These are phyloP conservation scores for Haemorhous mexicanus DNA, from an alignment of 2,113 vertebrate genomes.

Conservation along the genomic window DNA sequence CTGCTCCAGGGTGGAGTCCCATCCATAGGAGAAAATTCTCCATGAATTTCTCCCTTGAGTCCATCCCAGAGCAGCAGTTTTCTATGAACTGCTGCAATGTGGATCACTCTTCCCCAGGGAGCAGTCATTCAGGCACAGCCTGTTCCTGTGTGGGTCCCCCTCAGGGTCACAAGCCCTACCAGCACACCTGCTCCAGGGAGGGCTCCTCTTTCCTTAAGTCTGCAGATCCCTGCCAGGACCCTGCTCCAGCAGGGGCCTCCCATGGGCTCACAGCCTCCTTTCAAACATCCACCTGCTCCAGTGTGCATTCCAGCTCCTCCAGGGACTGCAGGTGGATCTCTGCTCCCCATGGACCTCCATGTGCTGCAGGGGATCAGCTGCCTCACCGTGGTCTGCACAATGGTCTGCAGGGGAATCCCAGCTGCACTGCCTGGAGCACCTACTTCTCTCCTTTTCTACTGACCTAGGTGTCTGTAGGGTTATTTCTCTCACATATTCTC, in stretches of 20 bases:
- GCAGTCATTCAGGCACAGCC: neutral
- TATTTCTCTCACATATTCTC: neutral
- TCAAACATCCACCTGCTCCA: neutral
- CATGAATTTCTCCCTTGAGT: neutral
- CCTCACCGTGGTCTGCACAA: neutral
- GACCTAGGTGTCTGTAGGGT: neutral
- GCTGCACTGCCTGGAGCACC: neutral
- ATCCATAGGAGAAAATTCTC: neutral
- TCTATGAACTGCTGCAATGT: neutral
- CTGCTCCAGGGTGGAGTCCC: accelerated
- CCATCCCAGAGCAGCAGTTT: neutral
- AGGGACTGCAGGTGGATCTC: neutral
- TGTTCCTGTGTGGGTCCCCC: neutral
- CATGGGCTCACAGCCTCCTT: neutral
- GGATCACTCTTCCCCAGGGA: neutral
- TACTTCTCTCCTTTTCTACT: neutral
- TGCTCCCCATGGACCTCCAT: accelerated
- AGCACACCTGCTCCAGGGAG: neutral
- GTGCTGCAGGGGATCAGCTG: neutral
- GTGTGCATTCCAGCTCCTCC: neutral
- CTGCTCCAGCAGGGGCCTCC: neutral
- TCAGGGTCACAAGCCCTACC: neutral
- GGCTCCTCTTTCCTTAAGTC: neutral
- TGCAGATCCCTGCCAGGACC: too few species aligned
- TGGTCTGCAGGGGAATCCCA: neutral